A percentile compares a stretch with the other conserved stretches of the same genome.
phyloP scores from a whole-genome alignment of 2,113 vertebrate genomes.

The Eonycteris spelaea region DNA sequence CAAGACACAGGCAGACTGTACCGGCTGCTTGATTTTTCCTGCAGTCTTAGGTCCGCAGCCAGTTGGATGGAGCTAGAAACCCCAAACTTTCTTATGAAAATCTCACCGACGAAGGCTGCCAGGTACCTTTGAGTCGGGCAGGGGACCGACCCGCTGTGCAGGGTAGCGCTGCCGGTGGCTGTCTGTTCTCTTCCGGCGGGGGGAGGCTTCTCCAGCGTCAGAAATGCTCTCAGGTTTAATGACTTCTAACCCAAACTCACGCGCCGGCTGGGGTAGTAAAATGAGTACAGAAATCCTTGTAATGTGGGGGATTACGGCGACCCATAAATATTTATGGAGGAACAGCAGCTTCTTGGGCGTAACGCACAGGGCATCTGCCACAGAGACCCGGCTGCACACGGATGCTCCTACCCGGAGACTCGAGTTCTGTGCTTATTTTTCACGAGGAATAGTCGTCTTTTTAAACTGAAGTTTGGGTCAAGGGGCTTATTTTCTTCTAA shows the following conservation, averaged over 20 bases:
- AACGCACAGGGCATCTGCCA: background rate
- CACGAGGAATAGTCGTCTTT: background rate
- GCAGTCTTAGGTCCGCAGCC: background rate
- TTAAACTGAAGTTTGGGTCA: background rate
- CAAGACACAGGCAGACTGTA: background rate
- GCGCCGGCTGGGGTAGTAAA: background rate
- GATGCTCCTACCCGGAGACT: background rate
- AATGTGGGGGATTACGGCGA: background rate
- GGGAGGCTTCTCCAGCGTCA: background rate
- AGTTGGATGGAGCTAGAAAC: background rate
- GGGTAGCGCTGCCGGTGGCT: background rate
- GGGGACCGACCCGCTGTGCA: background rate
- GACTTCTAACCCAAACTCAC: background rate
- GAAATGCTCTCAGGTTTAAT: background rate
- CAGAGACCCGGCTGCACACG: background rate
- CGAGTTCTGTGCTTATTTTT: background rate
- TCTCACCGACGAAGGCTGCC: background rate
- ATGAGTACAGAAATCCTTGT: background rate
- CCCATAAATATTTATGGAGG: slow-evolving; percentile 33
- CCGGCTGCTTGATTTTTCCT: background rate
- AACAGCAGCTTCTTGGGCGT: background rate
- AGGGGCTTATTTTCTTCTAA: background rate
- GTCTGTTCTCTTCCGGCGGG: background rate
- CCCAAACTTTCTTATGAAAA: background rate
- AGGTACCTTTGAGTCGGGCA: background rate